A percentile compares a stretch with the other conserved stretches of the same genome.
Evolutionary conservation across 1,140 invertebrate species (phyloP).

Genomic region (Hestina assimilis): DNA sequence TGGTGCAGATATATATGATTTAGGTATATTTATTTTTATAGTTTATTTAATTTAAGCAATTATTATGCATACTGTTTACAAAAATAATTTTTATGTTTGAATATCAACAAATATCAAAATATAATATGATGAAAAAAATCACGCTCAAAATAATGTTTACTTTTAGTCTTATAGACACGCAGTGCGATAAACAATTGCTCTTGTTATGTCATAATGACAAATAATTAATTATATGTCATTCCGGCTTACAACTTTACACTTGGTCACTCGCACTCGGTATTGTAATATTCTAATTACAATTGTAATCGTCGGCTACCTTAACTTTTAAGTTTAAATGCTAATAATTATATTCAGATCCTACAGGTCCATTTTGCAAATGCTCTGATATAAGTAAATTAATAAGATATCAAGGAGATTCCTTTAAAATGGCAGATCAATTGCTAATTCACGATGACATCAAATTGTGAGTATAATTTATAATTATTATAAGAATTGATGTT

Average conservation of each 20-base stretch:
- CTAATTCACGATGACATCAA: slow-evolving; percentile 72
- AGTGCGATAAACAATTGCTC: not conserved
- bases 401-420: slow-evolving; percentile 5
- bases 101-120: too few species aligned
- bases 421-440: slow-evolving; percentile 64
- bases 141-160: too few species aligned
- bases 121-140: too few species aligned
- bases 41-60: too few species aligned
- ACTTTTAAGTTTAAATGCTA: too few species aligned
- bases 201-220: not conserved
- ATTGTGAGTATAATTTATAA: slow-evolving; percentile 48
- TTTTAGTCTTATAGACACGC: too few species aligned
- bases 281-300: slow-evolving; percentile 3
- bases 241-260: too few species aligned
- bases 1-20: too few species aligned
- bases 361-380: slow-evolving; percentile 19
- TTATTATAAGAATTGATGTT: not conserved
- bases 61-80: too few species aligned
- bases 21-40: too few species aligned
- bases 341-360: slow-evolving; percentile 8
- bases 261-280: not conserved
- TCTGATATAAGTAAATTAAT: slow-evolving; percentile 32
- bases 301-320: slow-evolving; percentile 6
- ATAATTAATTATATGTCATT: not conserved
- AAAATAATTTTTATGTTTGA: too few species aligned